These are phyloP conservation scores for Drosophila burlai DNA, from an alignment of 1,140 invertebrate species.

Conservation along the genomic window DNA sequence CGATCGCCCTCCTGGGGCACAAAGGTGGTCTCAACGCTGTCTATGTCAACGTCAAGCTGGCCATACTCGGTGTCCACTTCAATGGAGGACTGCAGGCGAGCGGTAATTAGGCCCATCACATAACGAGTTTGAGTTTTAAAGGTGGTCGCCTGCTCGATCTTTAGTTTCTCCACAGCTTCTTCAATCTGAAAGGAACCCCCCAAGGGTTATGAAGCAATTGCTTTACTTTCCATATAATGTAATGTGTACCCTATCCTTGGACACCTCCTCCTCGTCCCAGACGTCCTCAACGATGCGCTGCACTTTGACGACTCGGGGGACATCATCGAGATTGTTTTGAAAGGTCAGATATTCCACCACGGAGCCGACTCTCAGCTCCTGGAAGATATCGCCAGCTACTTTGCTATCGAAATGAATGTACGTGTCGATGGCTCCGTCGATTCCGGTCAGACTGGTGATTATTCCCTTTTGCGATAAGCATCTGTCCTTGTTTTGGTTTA, in stretches of 20 bases:
- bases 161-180: conserved; percentile 40
- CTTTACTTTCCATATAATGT: background rate
- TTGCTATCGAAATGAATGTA: conserved; percentile 42
- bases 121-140: conserved; percentile 86
- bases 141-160: conserved; percentile 67
- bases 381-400: conserved; percentile 20
- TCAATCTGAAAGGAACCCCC: conserved; percentile 10
- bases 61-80: conserved; percentile 86
- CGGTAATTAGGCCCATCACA: conserved; percentile 86
- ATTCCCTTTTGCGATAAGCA: conserved; percentile 48
- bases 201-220: background rate
- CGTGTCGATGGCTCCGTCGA: conserved; percentile 53
- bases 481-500: background rate
- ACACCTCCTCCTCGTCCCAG: conserved; percentile 60
- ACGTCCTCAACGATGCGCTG: conserved; percentile 38
- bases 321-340: conserved; percentile 3
- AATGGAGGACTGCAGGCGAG: conserved; percentile 85
- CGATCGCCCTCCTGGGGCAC: conserved; percentile 81
- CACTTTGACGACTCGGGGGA: conserved; percentile 56
- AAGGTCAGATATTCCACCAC: conserved; percentile 61
- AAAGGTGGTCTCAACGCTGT: conserved; percentile 86
- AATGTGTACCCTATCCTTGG: conserved; percentile 17
- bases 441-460: conserved; percentile 46
- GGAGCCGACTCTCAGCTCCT: conserved; percentile 48
- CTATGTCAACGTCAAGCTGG: conserved; percentile 86